Conservation (phyloP, 1,140 invertebrate genomes). For the Penaeus indicus region DNA sequence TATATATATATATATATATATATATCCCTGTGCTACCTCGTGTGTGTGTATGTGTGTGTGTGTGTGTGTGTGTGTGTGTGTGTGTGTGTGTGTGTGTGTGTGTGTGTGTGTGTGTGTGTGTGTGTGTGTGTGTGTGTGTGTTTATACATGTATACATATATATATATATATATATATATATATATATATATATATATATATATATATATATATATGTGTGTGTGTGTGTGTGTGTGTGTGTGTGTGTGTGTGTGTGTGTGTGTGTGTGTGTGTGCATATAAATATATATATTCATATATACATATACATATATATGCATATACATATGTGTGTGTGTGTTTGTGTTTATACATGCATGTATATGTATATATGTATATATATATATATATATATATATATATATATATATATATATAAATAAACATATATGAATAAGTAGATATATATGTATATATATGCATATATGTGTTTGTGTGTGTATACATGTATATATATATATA, state of each 20-base stretch:
- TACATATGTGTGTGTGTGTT: not conserved
- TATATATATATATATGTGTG: not conserved
- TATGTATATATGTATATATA: constrained; percentile 3
- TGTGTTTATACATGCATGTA: not conserved
- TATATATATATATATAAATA: constrained; percentile 7
- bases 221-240: not conserved
- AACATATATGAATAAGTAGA: not conserved
- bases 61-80: not conserved
- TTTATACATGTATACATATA: constrained; percentile 12
- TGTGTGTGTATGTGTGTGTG: not conserved
- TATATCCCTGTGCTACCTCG: not conserved
- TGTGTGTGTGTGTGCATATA: not conserved
- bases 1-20: constrained; percentile 9
- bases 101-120: not conserved
- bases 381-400: constrained; percentile 20
- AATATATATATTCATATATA: constrained; percentile 17
- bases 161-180: constrained; percentile 26
- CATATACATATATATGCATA: constrained; percentile 1
- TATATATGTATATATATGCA: not conserved
- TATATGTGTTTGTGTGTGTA: not conserved
- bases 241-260: not conserved
- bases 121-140: not conserved
- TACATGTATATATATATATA: constrained; percentile 20
- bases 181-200: constrained; percentile 26
- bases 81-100: not conserved